A percentile compares a stretch with the other conserved stretches of the same genome.
Evolutionary conservation across 2,888 invertebrate species (phyloP).

Genomic region (Macropis europaea): DNA sequence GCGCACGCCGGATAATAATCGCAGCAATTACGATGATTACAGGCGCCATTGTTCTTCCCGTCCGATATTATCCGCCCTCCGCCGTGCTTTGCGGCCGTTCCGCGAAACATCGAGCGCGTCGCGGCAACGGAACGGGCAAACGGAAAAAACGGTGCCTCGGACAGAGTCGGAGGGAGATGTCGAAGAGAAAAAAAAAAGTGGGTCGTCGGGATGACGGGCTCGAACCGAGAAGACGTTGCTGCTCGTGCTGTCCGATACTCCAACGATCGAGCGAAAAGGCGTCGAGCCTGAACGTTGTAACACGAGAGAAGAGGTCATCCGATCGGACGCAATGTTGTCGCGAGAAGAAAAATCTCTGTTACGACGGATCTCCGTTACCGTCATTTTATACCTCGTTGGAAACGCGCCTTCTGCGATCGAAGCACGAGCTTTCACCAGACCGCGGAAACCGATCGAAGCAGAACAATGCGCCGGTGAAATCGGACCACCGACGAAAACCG

Average conservation of each 20-base stretch:
- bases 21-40: conserved; percentile 53
- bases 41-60: conserved; percentile 33
- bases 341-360: conserved; percentile 17
- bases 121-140: background rate
- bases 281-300: conserved; percentile 12
- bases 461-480: conserved; percentile 11
- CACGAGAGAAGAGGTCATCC: conserved; percentile 28
- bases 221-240: background rate
- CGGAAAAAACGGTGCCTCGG: background rate
- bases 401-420: background rate
- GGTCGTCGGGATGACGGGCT: conserved; percentile 8
- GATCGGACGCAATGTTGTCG: conserved; percentile 25
- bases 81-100: conserved; percentile 17
- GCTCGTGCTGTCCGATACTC: conserved; percentile 5
- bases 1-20: conserved; percentile 39
- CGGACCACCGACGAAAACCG: background rate
- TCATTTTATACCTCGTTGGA: conserved; percentile 28
- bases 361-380: conserved; percentile 25
- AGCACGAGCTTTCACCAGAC: conserved; percentile 20
- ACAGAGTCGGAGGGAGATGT: background rate
- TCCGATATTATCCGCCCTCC: conserved; percentile 43
- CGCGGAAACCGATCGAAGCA: background rate
- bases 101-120: conserved; percentile 5
- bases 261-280: conserved; percentile 18
- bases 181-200: conserved; percentile 12